These are phyloP conservation scores for Pantelozetes paolii DNA, from an alignment of 2,888 invertebrate species.

Conservation along the genomic window DNA sequence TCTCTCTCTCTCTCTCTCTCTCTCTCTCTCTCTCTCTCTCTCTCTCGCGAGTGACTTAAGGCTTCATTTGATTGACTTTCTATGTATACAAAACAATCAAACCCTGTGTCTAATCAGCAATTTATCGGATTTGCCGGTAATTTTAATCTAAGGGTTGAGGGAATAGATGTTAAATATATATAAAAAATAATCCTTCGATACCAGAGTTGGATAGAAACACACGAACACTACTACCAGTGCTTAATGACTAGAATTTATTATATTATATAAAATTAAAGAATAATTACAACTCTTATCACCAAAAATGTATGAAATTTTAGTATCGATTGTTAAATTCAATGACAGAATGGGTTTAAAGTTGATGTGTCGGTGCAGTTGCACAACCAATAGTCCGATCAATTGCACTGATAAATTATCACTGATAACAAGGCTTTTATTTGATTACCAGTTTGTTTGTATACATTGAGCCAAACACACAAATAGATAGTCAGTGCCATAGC, in stretches of 20 bases:
- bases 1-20: constrained; percentile 4
- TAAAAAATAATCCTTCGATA: too few species aligned
- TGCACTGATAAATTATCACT: constrained; percentile 5
- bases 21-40: neutral
- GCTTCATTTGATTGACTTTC: neutral
- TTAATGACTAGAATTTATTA: neutral
- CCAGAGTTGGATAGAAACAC: too few species aligned
- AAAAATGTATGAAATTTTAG: neutral
- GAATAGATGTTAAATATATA: neutral
- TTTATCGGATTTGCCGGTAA: neutral
- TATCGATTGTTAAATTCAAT: too few species aligned
- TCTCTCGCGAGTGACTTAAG: neutral
- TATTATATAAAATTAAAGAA: neutral
- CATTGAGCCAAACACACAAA: neutral
- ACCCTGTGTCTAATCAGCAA: neutral
- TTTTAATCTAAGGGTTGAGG: neutral
- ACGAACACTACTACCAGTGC: neutral
- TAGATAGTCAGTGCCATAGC: neutral
- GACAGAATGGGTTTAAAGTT: neutral
- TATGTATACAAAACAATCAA: neutral
- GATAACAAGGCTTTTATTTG: constrained; percentile 22
- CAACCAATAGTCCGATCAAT: neutral
- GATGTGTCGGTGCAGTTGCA: neutral
- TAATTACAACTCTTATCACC: neutral
- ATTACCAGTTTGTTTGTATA: constrained; percentile 20